Conservation (phyloP, 2,888 invertebrate species). For the Drosophila nigricruria region DNA sequence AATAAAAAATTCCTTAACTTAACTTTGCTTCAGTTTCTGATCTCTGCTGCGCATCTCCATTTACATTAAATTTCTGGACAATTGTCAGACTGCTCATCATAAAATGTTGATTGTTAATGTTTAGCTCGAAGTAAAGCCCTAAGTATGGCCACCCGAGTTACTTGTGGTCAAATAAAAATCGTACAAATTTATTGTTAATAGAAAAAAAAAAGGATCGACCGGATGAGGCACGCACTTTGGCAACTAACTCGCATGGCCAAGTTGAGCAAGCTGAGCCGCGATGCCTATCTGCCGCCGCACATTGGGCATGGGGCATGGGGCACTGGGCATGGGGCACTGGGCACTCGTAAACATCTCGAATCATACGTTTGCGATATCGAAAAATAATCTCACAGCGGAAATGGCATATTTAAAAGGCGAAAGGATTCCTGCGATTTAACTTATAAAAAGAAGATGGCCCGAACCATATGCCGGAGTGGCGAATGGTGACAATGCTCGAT, state of each 20-base stretch:
- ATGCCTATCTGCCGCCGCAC: conserved; percentile 67
- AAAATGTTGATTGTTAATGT: not conserved
- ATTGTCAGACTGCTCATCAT: not conserved
- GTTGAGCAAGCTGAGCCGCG: conserved; percentile 37
- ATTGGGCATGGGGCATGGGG: too few relatives aligned
- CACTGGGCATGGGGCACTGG: conserved; percentile 48
- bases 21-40: too few relatives aligned
- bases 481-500: conserved; percentile 46
- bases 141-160: conserved; percentile 24
- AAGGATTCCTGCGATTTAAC: conserved; percentile 78
- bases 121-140: not conserved
- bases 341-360: conserved; percentile 76
- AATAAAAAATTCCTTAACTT: too few relatives aligned
- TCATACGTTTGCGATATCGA: conserved; percentile 75
- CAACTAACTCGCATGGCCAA: conserved; percentile 9
- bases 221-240: conserved; percentile 58
- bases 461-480: conserved; percentile 12
- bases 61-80: not conserved
- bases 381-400: conserved; percentile 81
- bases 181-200: conserved; percentile 84
- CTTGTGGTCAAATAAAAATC: conserved; percentile 61
- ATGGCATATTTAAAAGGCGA: conserved; percentile 79
- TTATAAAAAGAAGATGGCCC: conserved; percentile 69
- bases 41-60: too few relatives aligned
- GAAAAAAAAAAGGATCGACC: conserved; percentile 76